These are phyloP conservation scores for Pristionchus mayeri DNA, from an alignment of 2,888 invertebrate genomes.

Conservation along the genomic window DNA sequence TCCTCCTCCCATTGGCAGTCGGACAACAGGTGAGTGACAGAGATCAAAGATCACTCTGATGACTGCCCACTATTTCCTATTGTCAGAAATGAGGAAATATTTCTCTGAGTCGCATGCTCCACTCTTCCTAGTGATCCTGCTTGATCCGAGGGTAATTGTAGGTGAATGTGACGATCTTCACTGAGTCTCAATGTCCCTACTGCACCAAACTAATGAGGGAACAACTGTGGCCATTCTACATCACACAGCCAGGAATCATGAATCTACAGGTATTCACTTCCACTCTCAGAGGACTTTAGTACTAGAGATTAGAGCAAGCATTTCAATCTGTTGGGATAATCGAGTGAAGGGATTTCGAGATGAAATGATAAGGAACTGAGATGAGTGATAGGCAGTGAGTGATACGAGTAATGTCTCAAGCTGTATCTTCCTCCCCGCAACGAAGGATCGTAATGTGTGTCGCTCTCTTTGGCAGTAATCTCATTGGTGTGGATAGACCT, in stretches of 20 bases:
- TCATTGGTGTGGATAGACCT: slow-evolving; percentile 22
- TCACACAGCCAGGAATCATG: slow-evolving; percentile 73
- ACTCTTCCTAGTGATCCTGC: too few species aligned
- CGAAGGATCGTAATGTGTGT: background rate
- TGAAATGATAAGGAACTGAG: background rate
- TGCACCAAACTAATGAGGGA: slow-evolving; percentile 74
- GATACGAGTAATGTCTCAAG: slow-evolving; percentile 29
- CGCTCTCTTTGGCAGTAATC: slow-evolving; percentile 32
- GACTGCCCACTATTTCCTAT: too few species aligned
- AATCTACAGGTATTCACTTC: slow-evolving; percentile 68
- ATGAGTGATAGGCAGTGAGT: background rate
- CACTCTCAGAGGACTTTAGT: too few species aligned
- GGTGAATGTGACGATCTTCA: slow-evolving; percentile 74
- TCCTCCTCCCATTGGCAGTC: background rate
- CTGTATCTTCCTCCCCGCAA: background rate
- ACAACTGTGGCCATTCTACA: slow-evolving; percentile 76
- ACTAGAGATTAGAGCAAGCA: background rate
- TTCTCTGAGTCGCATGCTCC: too few species aligned
- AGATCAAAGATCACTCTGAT: slow-evolving; percentile 7
- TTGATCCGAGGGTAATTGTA: slow-evolving; percentile 14
- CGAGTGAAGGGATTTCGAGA: background rate
- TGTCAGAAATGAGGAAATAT: too few species aligned
- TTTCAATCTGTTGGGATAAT: background rate
- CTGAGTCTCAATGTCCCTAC: slow-evolving; percentile 75
- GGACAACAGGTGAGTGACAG: slow-evolving; percentile 35